Evolutionary conservation across 2,113 vertebrate species (phyloP).

Genomic region (Leucopsar rothschildi): DNA sequence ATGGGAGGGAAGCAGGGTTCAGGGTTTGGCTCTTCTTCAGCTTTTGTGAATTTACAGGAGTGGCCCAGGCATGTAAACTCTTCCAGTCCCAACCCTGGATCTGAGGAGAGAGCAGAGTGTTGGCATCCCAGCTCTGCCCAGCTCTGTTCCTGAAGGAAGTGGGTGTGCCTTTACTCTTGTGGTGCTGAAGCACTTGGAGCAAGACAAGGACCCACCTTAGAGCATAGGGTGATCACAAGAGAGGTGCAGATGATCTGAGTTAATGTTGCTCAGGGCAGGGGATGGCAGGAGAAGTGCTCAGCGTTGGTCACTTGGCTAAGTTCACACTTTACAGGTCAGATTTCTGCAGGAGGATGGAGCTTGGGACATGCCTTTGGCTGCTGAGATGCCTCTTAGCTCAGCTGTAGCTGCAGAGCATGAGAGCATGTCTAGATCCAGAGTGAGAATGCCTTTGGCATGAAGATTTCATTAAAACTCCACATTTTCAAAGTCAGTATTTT

Average conservation of each 20-base stretch:
- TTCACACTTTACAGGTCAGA: neutral
- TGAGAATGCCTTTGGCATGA: neutral
- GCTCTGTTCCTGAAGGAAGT: neutral
- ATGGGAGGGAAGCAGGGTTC: neutral
- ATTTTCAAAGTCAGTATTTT: neutral
- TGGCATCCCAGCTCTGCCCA: neutral
- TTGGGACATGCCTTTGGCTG: neutral
- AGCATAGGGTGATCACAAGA: neutral
- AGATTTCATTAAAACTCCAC: neutral
- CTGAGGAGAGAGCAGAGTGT: neutral
- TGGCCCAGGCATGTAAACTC: neutral
- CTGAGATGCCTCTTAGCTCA: neutral
- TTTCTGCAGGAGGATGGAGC: neutral
- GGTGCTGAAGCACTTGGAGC: neutral
- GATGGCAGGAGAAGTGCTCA: neutral
- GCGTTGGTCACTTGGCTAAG: neutral
- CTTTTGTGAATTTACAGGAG: neutral
- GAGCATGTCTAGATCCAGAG: neutral
- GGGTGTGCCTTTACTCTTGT: neutral
- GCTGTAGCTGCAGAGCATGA: neutral
- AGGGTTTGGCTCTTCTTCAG: neutral
- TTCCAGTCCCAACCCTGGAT: neutral
- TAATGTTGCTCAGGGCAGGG: neutral
- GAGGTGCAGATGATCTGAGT: neutral
- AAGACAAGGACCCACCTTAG: neutral